phyloP scores from a whole-genome alignment of 2,888 invertebrate genomes.

The Protodeltote pygarga region DNA sequence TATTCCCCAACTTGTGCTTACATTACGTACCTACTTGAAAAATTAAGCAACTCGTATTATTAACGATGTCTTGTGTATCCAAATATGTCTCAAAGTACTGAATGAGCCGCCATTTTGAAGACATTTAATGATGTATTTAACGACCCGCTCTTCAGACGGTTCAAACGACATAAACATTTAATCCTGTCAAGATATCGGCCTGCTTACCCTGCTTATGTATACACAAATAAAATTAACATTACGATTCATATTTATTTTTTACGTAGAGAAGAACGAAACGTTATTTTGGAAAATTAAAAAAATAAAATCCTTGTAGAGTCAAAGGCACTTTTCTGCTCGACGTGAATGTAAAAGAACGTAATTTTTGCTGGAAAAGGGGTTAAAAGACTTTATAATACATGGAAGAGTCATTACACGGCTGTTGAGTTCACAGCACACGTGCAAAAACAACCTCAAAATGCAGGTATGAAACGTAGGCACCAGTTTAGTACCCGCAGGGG shows the following conservation, averaged over 20 bases:
- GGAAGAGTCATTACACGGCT: conserved; percentile 78
- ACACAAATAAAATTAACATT: conserved; percentile 6
- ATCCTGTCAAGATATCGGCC: conserved; percentile 20
- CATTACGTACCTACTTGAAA: conserved; percentile 49
- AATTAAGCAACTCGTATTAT: conserved; percentile 46
- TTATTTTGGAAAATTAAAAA: conserved; percentile 48
- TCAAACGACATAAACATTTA: conserved; percentile 34
- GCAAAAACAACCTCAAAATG: conserved; percentile 71
- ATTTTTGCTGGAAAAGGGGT: conserved; percentile 72
- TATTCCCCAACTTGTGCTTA: conserved; percentile 52
- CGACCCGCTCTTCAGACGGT: conserved; percentile 30
- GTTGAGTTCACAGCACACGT: conserved; percentile 77
- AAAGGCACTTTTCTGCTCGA: conserved; percentile 74
- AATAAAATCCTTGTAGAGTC: conserved; percentile 61
- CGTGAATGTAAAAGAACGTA: conserved; percentile 73
- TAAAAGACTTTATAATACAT: conserved; percentile 77
- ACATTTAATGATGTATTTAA: conserved; percentile 54
- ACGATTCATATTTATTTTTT: background rate
- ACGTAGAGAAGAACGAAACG: conserved; percentile 16
- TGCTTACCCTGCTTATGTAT: background rate
- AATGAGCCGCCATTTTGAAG: conserved; percentile 44
- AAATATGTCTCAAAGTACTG: conserved; percentile 35
- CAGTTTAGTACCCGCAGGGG: conserved; percentile 42
- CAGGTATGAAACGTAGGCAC: conserved; percentile 49
- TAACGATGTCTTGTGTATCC: conserved; percentile 46